Base-by-base conservation (phyloP, 2,888 invertebrate species). In the Drosophila vallismaia region DNA sequence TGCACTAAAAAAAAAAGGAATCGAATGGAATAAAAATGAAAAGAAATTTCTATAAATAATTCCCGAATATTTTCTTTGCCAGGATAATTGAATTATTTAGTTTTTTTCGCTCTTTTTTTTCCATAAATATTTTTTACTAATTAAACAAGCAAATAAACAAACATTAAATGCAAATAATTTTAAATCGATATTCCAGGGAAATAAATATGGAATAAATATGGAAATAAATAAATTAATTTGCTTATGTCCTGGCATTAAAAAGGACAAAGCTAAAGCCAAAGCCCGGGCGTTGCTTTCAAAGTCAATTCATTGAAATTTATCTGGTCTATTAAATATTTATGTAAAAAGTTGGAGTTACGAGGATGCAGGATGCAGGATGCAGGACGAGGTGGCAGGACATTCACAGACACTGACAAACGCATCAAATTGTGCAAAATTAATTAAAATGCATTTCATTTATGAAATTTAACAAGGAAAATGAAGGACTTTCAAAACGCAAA, bases 361-460 rank as follows among this genome's bases (percentile, higher is more conserved):
- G 8, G n/a, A n/a, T n/a, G n/a, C n/a, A n/a, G 6, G 19, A 36
- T 26, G 29, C 19, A 45, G 8, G 19, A 1, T 19, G 19, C 19
- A 19, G 6, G 19, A 36, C 19, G 29, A 19, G 19, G 19, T 19
- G 6, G n/a, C 31, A 62, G 69, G 54, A 19, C 69, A 45, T 31
- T 52, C 19, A 10, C 68, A 26, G 29, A 26, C 66, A 26, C 63
- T 70, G 87, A 77, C 71, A 87, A 78, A 67, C 76, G 44, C 74
- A 51, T 51, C 71, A 63, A 76, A 52, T 73, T 75, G 62, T 80
- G 67, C 69, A 77, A 86, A 79, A 86, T 83, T 83, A 88, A 83
- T 83, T 83, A 86, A 83, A 83, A 83, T 71, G 74, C 85, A 83
- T 88, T 88, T 88, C 58, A 81, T 88, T 87, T 88, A 86, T 82